phyloP scores from a whole-genome alignment of 1,140 invertebrate species.

The Pseudoatta argentina region DNA sequence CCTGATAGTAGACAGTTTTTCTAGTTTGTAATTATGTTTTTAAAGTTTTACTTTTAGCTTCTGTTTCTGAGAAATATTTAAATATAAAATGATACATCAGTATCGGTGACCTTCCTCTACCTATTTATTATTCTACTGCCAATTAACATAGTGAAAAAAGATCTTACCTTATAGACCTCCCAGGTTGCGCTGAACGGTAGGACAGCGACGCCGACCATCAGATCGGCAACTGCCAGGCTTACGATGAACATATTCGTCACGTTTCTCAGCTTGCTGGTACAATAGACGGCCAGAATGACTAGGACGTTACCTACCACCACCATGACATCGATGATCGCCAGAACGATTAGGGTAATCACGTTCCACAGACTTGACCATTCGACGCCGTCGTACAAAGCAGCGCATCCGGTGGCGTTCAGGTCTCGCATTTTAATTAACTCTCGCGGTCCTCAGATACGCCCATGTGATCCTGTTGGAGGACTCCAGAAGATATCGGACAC shows the following conservation, averaged over 20 bases:
- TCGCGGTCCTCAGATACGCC: conserved; percentile 44
- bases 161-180: conserved; percentile 92
- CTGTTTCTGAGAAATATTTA: too few species aligned
- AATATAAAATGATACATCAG: too few species aligned
- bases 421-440: conserved; percentile 83
- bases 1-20: too few species aligned
- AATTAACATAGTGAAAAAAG: neutral
- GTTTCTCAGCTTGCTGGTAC: conserved; percentile 94
- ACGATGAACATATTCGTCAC: conserved; percentile 98
- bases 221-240: conserved; percentile 96
- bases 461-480: conserved; percentile 58
- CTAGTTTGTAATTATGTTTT: too few species aligned
- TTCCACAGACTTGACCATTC: conserved; percentile 92
- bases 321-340: conserved; percentile 94
- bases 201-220: conserved; percentile 96
- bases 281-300: conserved; percentile 96
- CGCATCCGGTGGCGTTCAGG: conserved; percentile 92
- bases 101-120: too few species aligned
- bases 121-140: neutral
- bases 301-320: conserved; percentile 96
- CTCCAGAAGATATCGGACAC: conserved; percentile 38
- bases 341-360: conserved; percentile 91
- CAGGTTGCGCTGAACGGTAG: conserved; percentile 95
- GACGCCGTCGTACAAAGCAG: conserved; percentile 91
- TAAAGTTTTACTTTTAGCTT: too few species aligned